Evolutionary conservation across 2,888 invertebrate species (phyloP).

Genomic region (Myathropa florea): DNA sequence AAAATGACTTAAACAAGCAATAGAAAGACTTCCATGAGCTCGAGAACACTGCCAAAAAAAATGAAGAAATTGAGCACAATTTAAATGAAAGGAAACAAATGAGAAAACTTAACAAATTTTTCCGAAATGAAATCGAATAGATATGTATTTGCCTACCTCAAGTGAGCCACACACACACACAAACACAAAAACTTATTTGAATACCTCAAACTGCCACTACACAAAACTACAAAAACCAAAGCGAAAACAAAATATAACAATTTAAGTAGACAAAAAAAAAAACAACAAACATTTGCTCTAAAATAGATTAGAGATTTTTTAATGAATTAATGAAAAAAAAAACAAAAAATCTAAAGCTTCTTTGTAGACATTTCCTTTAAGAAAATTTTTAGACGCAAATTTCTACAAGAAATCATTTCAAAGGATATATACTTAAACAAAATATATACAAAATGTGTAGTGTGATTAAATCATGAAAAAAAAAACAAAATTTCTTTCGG

Average conservation of each 20-base stretch:
- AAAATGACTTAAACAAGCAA: slow-evolving; percentile 48
- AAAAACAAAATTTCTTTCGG: slow-evolving; percentile 13
- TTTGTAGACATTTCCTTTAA: slow-evolving; percentile 54
- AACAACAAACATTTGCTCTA: slow-evolving; percentile 6
- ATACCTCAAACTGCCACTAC: slow-evolving; percentile 53
- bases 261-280: background rate
- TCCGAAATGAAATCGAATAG: background rate
- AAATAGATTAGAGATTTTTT: slow-evolving; percentile 18
- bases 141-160: slow-evolving; percentile 54
- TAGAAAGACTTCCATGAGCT: slow-evolving; percentile 60
- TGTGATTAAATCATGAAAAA: slow-evolving; percentile 28
- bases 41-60: slow-evolving; percentile 53
- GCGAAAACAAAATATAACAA: slow-evolving; percentile 3
- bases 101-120: background rate
- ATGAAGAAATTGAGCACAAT: slow-evolving; percentile 23
- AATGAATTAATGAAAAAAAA: background rate
- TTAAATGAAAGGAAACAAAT: background rate
- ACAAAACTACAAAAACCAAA: slow-evolving; percentile 3
- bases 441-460: slow-evolving; percentile 43
- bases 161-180: background rate
- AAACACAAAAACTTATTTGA: background rate
- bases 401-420: slow-evolving; percentile 60
- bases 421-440: no score
- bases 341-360: slow-evolving; percentile 30
- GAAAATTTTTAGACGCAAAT: slow-evolving; percentile 65